phyloP scores from a whole-genome alignment of 1,140 invertebrate species.

The Nasonia giraulti region DNA sequence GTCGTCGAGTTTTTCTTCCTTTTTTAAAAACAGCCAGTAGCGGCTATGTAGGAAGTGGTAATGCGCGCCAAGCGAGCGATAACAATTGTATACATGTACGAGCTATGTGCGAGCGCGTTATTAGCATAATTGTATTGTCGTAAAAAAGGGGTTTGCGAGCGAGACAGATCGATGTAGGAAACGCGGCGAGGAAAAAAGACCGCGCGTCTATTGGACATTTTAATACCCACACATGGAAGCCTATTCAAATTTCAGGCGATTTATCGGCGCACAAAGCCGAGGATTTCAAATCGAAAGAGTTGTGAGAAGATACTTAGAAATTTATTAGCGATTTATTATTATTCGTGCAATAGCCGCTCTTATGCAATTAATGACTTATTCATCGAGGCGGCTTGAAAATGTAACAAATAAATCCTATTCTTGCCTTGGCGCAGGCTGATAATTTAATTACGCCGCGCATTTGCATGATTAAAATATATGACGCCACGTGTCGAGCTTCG shows the following conservation, averaged over 20 bases:
- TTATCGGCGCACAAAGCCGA: not conserved
- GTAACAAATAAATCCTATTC: constrained; percentile 38
- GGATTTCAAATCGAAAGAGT: not conserved
- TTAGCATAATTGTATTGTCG: constrained; percentile 25
- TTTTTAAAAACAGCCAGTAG: not conserved
- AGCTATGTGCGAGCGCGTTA: not conserved
- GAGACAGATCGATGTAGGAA: not conserved
- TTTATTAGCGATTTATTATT: constrained; percentile 24
- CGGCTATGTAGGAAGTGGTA: constrained; percentile 15
- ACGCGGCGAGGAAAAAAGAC: not conserved
- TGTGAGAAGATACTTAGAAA: not conserved
- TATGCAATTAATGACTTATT: constrained; percentile 37
- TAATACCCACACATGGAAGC: too few species aligned
- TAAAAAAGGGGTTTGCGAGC: not conserved
- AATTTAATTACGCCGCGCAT: not conserved
- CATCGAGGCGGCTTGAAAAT: constrained; percentile 25
- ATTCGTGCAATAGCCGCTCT: not conserved
- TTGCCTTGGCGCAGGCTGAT: constrained; percentile 4
- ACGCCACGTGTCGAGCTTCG: too few species aligned
- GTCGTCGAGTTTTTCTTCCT: constrained; percentile 22
- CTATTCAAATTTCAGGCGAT: too few species aligned
- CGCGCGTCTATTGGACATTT: too few species aligned
- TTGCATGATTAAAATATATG: too few species aligned
- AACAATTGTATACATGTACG: not conserved
- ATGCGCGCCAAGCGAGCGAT: constrained; percentile 10